Conservation (phyloP, 2,797 vertebrate genomes). For the Steatocranus sp. region DNA sequence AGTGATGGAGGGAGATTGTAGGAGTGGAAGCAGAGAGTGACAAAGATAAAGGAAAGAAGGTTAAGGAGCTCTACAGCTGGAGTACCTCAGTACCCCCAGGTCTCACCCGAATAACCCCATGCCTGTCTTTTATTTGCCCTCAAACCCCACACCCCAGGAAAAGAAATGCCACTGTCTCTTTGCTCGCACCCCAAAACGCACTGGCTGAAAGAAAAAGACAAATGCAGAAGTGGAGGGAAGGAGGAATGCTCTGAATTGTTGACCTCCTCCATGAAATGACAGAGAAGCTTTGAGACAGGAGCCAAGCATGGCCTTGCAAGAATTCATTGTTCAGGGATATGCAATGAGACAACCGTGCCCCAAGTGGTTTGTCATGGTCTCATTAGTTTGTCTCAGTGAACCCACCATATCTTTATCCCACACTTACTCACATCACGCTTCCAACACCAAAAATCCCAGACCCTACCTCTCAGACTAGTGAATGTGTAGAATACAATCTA, state of each 20-base stretch:
- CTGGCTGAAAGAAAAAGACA: slow-evolving; percentile 24
- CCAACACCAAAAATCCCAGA: slow-evolving; percentile 15
- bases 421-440: slow-evolving; percentile 23
- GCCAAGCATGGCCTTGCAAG: slow-evolving; percentile 10
- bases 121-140: slow-evolving; percentile 37
- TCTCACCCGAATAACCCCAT: slow-evolving; percentile 37
- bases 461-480: slow-evolving; percentile 4
- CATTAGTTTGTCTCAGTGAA: slow-evolving; percentile 35
- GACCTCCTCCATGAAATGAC: slow-evolving; percentile 38
- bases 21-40: slow-evolving; percentile 32
- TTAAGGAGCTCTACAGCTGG: slow-evolving; percentile 57
- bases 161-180: slow-evolving; percentile 19
- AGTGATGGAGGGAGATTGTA: slow-evolving; percentile 48
- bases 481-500: slow-evolving; percentile 44
- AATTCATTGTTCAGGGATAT: slow-evolving; percentile 51
- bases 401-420: slow-evolving; percentile 26
- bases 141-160: not conserved
- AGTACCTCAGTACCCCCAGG: slow-evolving; percentile 36
- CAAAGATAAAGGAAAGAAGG: slow-evolving; percentile 49
- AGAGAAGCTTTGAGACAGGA: slow-evolving; percentile 25
- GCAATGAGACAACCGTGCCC: slow-evolving; percentile 46
- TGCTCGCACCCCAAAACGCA: not conserved
- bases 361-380: slow-evolving; percentile 65
- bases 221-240: slow-evolving; percentile 14
- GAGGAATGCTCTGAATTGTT: slow-evolving; percentile 37